Evolutionary conservation across 2,888 invertebrate genomes (phyloP).

Genomic region (Rhingia campestris): DNA sequence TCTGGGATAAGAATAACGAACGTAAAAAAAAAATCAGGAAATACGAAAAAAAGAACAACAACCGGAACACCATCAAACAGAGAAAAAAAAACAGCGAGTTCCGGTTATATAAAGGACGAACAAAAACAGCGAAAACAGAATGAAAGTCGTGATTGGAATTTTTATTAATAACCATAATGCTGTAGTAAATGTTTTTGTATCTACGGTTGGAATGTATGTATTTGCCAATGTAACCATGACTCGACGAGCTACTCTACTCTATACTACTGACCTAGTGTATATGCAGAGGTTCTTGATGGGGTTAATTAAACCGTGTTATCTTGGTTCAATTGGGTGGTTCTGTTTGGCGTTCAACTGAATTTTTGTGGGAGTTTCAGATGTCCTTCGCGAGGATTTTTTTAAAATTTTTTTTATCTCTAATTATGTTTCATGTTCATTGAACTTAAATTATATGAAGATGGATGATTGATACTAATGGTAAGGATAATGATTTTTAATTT

Average conservation of each 20-base stretch:
- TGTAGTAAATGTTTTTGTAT: slow-evolving; percentile 61
- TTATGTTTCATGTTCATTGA: background rate
- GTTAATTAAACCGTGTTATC: slow-evolving; percentile 57
- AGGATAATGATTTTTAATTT: too few species aligned
- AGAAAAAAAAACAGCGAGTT: slow-evolving; percentile 34
- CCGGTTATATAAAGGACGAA: slow-evolving; percentile 39
- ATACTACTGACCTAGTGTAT: background rate
- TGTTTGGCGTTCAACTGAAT: background rate
- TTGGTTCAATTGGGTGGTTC: slow-evolving; percentile 3
- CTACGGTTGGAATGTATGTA: background rate
- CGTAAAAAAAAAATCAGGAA: background rate
- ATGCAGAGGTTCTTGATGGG: slow-evolving; percentile 31
- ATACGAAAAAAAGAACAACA: background rate
- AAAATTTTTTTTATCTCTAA: background rate
- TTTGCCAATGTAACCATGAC: slow-evolving; percentile 39
- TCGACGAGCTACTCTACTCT: background rate
- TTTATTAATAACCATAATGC: slow-evolving; percentile 74
- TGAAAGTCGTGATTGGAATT: slow-evolving; percentile 74
- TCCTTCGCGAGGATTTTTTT: background rate
- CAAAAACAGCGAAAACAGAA: slow-evolving; percentile 46
- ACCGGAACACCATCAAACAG: slow-evolving; percentile 42
- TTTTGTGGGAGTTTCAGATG: background rate
- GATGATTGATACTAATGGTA: background rate
- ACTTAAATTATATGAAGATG: background rate
- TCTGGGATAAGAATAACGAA: slow-evolving; percentile 48